phyloP scores from a whole-genome alignment of 2,113 vertebrate genomes.

The Archilochus colubris region DNA sequence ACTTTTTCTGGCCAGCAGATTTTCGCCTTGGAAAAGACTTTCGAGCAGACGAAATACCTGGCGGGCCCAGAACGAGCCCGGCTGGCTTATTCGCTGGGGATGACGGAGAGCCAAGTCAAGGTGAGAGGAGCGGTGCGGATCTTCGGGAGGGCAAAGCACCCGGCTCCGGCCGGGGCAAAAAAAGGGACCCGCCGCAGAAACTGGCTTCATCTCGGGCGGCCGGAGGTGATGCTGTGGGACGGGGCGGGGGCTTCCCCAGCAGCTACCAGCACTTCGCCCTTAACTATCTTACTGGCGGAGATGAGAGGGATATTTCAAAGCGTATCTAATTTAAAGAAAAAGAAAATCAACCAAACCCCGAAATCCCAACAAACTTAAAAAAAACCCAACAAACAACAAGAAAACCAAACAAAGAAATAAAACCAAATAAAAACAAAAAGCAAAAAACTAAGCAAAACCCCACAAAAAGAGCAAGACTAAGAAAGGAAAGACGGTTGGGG shows the following conservation, averaged over 20 bases:
- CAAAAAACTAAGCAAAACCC: too few relatives aligned
- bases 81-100: constrained; percentile 94
- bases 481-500: too few relatives aligned
- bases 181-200: neutral
- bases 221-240: neutral
- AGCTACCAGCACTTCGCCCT: neutral
- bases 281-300: rapidly evolving
- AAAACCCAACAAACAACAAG: too few relatives aligned
- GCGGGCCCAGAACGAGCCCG: constrained; percentile 94
- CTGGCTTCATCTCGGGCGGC: rapidly evolving
- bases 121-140: constrained; percentile 69
- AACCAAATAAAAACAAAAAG: too few relatives aligned
- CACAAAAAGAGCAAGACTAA: too few relatives aligned
- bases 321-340: neutral
- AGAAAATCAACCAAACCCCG: too few relatives aligned
- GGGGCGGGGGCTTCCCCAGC: neutral
- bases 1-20: constrained; percentile 99
- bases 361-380: too few relatives aligned
- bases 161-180: neutral
- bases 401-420: too few relatives aligned
- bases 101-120: constrained; percentile 99
- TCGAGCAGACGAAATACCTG: constrained; percentile 97
- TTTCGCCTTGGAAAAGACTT: constrained; percentile 98
- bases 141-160: neutral
- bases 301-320: neutral